Conservation (phyloP, 2,113 vertebrate genomes). For the Muntiacus muntjak region DNA sequence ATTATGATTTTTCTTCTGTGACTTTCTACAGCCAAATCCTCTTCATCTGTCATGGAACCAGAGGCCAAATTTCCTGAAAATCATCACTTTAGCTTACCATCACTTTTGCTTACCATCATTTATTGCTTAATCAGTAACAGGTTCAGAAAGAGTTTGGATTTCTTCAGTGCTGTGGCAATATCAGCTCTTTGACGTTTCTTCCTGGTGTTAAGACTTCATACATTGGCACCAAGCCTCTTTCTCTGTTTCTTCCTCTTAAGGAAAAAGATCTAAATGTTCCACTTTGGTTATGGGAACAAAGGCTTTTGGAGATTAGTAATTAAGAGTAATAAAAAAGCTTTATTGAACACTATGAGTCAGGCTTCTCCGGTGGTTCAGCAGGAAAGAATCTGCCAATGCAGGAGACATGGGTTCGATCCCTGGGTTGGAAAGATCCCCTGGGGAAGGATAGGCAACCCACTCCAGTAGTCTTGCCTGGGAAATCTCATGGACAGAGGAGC, state of each 20-base stretch:
- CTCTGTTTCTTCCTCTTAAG: background rate
- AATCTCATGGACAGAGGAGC: background rate
- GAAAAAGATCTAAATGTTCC: background rate
- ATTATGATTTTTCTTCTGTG: background rate
- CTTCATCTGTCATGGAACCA: background rate
- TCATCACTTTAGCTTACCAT: background rate
- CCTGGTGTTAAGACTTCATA: background rate
- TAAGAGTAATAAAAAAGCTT: background rate
- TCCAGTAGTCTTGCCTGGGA: background rate
- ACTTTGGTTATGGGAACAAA: background rate
- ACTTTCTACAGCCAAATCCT: background rate
- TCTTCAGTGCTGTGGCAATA: background rate
- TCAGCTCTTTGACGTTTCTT: background rate
- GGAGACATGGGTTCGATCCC: background rate
- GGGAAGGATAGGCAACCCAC: background rate
- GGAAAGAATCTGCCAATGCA: background rate
- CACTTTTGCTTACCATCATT: background rate
- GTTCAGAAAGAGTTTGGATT: background rate
- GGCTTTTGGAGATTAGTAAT: background rate
- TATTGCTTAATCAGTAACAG: background rate
- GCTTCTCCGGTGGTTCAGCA: background rate
- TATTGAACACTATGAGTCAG: background rate
- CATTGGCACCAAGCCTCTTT: background rate
- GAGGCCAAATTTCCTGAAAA: background rate
- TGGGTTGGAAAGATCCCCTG: background rate